Conservation (phyloP, 2,113 vertebrate genomes). For the Aplodontia rufa region DNA sequence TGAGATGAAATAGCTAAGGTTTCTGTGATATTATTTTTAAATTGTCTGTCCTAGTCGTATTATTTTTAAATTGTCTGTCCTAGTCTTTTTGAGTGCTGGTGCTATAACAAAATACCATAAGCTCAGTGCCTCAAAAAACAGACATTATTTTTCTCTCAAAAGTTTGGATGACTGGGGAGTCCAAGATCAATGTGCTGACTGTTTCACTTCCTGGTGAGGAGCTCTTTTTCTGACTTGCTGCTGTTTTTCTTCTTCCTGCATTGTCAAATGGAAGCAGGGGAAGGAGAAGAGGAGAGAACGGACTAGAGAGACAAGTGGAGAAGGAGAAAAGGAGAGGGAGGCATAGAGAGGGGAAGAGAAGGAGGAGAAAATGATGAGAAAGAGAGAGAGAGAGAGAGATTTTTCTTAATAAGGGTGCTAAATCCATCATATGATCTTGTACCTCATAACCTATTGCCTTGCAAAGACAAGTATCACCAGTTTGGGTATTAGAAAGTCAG, state of each 20-base stretch:
- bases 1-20: background rate
- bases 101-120: background rate
- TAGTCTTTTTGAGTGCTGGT: background rate
- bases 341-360: background rate
- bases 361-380: too few species aligned
- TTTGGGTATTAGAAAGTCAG: background rate
- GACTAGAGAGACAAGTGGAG: background rate
- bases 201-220: background rate
- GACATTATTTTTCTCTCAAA: background rate
- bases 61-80: background rate
- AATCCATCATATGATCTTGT: background rate
- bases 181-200: background rate
- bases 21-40: background rate
- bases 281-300: too few species aligned
- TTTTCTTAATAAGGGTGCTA: background rate
- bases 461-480: background rate
- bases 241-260: background rate
- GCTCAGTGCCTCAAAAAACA: background rate
- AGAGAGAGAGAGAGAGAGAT: background rate
- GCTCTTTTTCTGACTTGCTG: background rate
- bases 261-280: background rate
- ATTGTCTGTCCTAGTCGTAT: background rate
- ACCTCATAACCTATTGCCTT: background rate
- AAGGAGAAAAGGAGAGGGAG: background rate
- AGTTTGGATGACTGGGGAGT: background rate